Percentiles rank a stretch among this genome's conserved stretches.
Evolutionary conservation across 1,140 invertebrate genomes (phyloP).

Genomic region (Propsilocerus akamusi): DNA sequence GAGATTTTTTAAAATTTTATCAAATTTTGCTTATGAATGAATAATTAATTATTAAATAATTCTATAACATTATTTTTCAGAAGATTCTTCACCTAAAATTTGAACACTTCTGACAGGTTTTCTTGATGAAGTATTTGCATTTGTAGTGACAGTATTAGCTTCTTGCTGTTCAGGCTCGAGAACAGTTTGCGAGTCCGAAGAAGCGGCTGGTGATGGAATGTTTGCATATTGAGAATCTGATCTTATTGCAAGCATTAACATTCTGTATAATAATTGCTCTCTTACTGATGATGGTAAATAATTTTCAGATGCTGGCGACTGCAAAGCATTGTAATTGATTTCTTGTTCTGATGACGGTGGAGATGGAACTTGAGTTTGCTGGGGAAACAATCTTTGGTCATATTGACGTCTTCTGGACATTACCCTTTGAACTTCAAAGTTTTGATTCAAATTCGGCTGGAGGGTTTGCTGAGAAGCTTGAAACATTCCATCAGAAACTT

Average conservation of each 20-base stretch:
- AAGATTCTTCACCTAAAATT: conserved; percentile 36
- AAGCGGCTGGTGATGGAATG: conserved; percentile 22
- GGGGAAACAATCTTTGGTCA: conserved; percentile 20
- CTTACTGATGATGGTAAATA: conserved; percentile 42
- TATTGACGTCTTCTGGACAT: conserved; percentile 7
- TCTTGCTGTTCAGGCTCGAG: conserved; percentile 7
- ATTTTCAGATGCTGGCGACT: conserved; percentile 28
- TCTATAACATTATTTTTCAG: too few species aligned
- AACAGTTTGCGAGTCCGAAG: conserved; percentile 7
- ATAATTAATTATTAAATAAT: too few species aligned
- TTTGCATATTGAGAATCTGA: conserved; percentile 27
- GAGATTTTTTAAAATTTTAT: too few species aligned
- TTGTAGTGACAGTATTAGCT: conserved; percentile 22
- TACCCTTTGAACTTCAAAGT: neutral
- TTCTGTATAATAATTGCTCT: conserved; percentile 43
- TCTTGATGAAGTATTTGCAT: conserved; percentile 22
- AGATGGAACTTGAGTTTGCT: conserved; percentile 21
- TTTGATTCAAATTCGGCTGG: conserved; percentile 5
- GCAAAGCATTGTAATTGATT: conserved; percentile 8
- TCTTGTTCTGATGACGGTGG: conserved; percentile 26
- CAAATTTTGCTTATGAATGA: too few species aligned
- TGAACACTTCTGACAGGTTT: conserved; percentile 37
- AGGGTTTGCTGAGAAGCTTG: conserved; percentile 4
- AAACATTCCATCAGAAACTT: conserved; percentile 7
- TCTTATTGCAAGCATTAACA: conserved; percentile 48